Evolutionary conservation across 2,888 invertebrate genomes (phyloP).

Genomic region (Antitype chi): DNA sequence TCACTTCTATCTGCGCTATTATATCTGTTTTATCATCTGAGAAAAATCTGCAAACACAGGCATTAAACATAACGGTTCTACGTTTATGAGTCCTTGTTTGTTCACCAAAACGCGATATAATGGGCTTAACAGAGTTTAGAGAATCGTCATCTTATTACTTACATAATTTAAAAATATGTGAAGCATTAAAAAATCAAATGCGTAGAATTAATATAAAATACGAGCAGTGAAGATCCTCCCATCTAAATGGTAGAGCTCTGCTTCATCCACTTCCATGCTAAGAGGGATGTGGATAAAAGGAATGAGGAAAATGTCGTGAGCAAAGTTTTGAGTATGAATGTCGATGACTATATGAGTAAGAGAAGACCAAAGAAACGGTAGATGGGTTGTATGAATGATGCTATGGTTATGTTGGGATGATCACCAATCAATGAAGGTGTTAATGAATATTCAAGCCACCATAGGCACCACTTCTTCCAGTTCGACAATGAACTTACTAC

Average conservation of each 20-base stretch:
- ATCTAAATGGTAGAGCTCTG: neutral
- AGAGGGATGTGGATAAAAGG: too few relatives aligned
- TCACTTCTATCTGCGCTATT: slow-evolving; percentile 5
- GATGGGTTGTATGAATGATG: too few relatives aligned
- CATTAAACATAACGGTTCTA: slow-evolving; percentile 47
- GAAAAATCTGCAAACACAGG: slow-evolving; percentile 36
- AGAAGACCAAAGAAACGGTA: too few relatives aligned
- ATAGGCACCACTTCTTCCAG: too few relatives aligned
- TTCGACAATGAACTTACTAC: too few relatives aligned
- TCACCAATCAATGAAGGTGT: too few relatives aligned
- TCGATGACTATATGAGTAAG: too few relatives aligned
- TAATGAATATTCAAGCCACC: too few relatives aligned
- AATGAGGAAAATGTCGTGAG: too few relatives aligned
- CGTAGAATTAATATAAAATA: neutral
- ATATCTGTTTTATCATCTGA: slow-evolving; percentile 37
- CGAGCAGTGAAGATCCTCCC: neutral
- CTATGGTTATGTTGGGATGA: too few relatives aligned
- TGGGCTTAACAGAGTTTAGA: slow-evolving; percentile 1
- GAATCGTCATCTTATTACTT: neutral
- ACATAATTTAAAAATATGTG: neutral
- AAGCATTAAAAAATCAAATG: neutral
- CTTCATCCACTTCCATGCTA: neutral
- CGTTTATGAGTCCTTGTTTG: slow-evolving; percentile 31
- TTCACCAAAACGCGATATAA: neutral
- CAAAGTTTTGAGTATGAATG: too few relatives aligned